Evolutionary conservation across 2,888 invertebrate species (phyloP), one percentile per base, ranked within the genome.

Genomic region (Eucriotettix oculatus): DNA sequence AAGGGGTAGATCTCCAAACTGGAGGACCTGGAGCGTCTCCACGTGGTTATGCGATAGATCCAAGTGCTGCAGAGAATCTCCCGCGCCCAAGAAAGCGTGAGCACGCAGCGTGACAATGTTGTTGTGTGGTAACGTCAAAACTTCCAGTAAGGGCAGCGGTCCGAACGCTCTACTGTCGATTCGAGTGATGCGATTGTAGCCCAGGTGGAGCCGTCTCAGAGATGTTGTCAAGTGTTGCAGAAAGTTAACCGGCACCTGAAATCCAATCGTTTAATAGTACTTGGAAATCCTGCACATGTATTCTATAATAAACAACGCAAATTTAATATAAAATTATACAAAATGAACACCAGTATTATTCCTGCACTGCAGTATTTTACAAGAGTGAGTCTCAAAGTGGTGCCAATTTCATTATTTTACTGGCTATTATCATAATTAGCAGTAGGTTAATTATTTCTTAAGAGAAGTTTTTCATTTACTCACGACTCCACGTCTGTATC

Each of bases 1-100:
- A 10, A 61, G 60, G 43, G 59, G 63, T 56, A 68, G 56, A 57
- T 60, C 64, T 61, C 60, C 65, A 61, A 64, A 68, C 61, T 62
- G 65, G 12, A 62, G 66, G 16, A 60, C 58, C 40, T 68, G 65
- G 48, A 71, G 54, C 53, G 66, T 64, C 52, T 68, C 68, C 16
- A 71, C 65, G 52, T 64, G 65, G 63, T 72, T 72, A 58, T 67
- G 66, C 56, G 69, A 70, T 56, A 71, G 61, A 63, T 71, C 71
- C 7, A 72, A 63, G 42, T 67, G 62, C 57, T 68, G 65, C n/a
- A 69, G 59, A 10, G 42, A 66, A 48, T 65, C 63, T 58, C 68
- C 67, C 58, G 70, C 66, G 43, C 65, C 65, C n/a, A n/a, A 17
- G 16, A 60, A 53, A 9, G 60, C 56, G 29, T 53, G 40, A 29